Evolutionary conservation across 2,797 vertebrate species (phyloP).

Genomic region (Chromobotia macracanthus): DNA sequence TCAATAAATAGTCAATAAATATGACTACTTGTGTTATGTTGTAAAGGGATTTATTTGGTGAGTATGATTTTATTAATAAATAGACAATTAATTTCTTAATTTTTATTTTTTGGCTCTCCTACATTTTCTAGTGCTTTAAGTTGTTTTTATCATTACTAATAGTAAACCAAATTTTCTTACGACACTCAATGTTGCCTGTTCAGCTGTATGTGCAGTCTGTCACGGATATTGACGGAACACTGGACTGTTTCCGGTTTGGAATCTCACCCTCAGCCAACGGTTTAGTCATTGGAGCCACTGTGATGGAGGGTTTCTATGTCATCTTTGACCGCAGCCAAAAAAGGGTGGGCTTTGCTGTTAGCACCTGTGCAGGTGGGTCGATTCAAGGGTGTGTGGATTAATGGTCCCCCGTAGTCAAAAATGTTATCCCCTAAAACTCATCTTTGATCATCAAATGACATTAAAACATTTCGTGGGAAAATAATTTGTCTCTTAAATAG

Average conservation of each 20-base stretch:
- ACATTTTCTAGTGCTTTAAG: too few relatives aligned
- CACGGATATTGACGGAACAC: constrained; percentile 77
- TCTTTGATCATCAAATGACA: too few relatives aligned
- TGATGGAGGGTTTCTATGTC: constrained; percentile 98
- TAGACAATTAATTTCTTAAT: too few relatives aligned
- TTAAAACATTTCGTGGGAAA: too few relatives aligned
- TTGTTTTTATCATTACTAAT: too few relatives aligned
- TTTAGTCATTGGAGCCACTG: constrained; percentile 91
- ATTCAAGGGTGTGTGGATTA: not conserved
- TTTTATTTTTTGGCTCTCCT: too few relatives aligned
- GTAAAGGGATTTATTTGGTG: too few relatives aligned
- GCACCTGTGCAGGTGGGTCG: constrained; percentile 88
- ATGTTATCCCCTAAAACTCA: not conserved
- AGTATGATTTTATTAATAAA: too few relatives aligned
- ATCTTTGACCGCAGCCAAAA: constrained; percentile 87
- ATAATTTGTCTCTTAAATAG: too few relatives aligned
- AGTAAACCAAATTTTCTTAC: not conserved
- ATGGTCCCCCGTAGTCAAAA: not conserved
- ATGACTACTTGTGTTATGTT: too few relatives aligned
- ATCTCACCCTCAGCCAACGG: constrained; percentile 87
- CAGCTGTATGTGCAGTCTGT: constrained; percentile 94
- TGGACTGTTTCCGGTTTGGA: constrained; percentile 91
- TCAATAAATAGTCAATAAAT: too few relatives aligned
- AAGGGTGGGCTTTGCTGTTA: constrained; percentile 90
- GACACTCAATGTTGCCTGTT: not conserved